phyloP scores from a whole-genome alignment of 2,888 invertebrate genomes.

The Agapostemon virescens region DNA sequence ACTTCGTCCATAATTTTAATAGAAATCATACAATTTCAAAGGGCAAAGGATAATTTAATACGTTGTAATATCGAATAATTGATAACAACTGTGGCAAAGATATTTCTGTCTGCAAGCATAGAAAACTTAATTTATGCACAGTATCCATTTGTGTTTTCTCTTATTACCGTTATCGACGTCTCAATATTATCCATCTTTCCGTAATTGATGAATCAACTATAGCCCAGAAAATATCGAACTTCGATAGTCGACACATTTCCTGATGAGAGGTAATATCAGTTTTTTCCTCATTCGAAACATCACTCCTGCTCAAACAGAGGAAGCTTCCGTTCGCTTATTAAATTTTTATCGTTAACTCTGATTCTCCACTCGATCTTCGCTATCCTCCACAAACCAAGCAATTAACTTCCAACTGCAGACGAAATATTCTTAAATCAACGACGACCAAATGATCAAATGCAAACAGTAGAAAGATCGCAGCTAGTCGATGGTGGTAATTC shows the following conservation, averaged over 20 bases:
- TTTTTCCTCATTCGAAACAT: not conserved
- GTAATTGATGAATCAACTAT: not conserved
- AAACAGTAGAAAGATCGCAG: conserved; percentile 1
- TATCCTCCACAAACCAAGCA: not conserved
- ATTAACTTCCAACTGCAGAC: not conserved
- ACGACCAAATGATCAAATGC: conserved; percentile 1
- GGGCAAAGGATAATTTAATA: not conserved
- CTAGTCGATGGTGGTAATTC: conserved; percentile 30
- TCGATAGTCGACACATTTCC: not conserved
- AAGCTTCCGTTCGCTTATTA: not conserved
- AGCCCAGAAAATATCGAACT: not conserved
- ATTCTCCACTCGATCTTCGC: not conserved
- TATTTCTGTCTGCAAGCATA: not conserved
- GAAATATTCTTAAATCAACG: not conserved
- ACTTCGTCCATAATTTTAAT: not conserved
- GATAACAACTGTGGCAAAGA: not conserved
- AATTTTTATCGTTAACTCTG: not conserved
- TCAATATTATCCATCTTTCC: not conserved
- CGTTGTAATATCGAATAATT: not conserved
- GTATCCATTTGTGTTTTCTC: not conserved
- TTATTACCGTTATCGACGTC: not conserved
- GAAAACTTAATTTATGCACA: not conserved
- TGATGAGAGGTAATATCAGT: not conserved
- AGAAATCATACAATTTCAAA: not conserved
- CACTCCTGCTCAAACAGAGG: not conserved